Evolutionary conservation across 2,797 vertebrate species (phyloP), one percentile per base, ranked within the genome.

Genomic region (Ctenopoma kingsleyae): DNA sequence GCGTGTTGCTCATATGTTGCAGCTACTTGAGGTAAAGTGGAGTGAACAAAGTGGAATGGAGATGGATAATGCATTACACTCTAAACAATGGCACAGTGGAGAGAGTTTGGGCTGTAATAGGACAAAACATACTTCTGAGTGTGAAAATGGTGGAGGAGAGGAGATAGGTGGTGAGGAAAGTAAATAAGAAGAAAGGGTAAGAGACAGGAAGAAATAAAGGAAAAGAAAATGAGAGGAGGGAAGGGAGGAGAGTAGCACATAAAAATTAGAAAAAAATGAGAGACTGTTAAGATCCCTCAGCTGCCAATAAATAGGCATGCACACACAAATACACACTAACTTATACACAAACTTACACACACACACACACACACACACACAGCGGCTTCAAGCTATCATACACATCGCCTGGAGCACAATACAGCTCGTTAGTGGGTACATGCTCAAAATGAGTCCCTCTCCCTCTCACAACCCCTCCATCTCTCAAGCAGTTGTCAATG

Each of bases 391-490:
- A 91, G 88, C 89, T 84, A 91, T 90, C 92, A 84, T 78, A 88
- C 87, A 92, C 83, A 76, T 83, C 43, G 90, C 92, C 91, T 70
- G 75, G 41, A 91, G 92, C 91, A 91, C 89, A 89, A 91, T 89
- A 91, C 89, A 91, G 90, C 91, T 93, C 87, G 87, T 92, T 92
- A 91, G 88, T 84, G 86, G 87, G 71, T 84, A 86, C 87, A 89
- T 73, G 84, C 87, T 81, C 59, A 68, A 84, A 90, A 90, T 80
- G 87, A 90, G 86, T 89, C 89, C 81, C 84, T 86, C 83, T 87
- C 76, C 75, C 79, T 85, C 79, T 80, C 70, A 54, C 82, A 80
- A 56, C 74, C 83, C 68, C 78, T 87, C 89, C 79, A 74, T 90
- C 86, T 86, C 88, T 86, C 86, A 83, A 87, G 86, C 87, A 82